Base-by-base conservation (phyloP, 2,113 vertebrate species). In the Anthoscopus minutus region DNA sequence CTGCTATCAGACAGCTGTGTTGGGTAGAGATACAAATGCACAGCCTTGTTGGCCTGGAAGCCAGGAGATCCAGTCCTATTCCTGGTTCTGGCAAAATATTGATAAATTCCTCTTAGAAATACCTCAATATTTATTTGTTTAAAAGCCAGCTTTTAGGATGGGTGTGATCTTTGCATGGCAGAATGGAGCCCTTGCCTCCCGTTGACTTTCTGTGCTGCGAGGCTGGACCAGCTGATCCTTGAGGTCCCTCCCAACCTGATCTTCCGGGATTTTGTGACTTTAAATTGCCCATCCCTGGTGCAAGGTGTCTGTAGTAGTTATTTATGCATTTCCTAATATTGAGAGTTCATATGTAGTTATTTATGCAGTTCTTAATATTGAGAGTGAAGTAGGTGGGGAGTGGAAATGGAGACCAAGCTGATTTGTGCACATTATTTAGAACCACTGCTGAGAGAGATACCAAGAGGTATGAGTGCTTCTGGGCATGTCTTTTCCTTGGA, bases 361-460 rank as follows among this genome's bases (percentile, higher is more conserved):
- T 74, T 28, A 4, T 42, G 53, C 21, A 45, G 1, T 33, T 74
- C 24, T n/a, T 44, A 18, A 44, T 56, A 35, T 0, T 50, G 53
- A 56, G 60, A 62, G 16, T 38, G 42, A 40, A 87, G 27, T 7
- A 40, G 33, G 20, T 13, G 24, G 31, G 47, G 64, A 53, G 31
- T 40, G n/a, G 40, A 27, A 44, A 21, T 22, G 9, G 48, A 50
- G 51, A 50, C 24, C 15, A 24, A 47, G 37, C 7, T 45, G 62
- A 20, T 48, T 20, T 0, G 3, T n/a, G 22, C 16, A 13, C 6
- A 0, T 14, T 9, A 2, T 83, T 74, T 44, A 56, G 13, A 74
- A 15, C 22, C 0, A 0, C 47, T 81, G 38, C 72, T 62, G 40
- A 0, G 7, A 0, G 7, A 47, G 56, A 7, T 16, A 31, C 44